Percentiles rank a stretch among this genome's conserved stretches.
Conservation (phyloP, 2,888 invertebrate species). For the Leucoma salicis region DNA sequence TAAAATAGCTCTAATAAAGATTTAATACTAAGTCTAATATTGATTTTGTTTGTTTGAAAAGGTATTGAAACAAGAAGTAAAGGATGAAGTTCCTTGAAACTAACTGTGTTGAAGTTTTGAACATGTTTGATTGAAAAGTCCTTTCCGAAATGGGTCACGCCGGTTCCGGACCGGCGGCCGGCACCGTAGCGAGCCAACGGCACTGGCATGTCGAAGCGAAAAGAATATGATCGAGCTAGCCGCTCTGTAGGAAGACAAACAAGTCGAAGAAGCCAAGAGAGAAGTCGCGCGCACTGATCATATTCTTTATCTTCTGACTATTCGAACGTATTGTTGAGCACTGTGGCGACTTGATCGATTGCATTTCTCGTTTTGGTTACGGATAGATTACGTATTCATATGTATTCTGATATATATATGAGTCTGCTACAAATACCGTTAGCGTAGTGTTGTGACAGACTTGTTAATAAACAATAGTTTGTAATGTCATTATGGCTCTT, state of each 20-base stretch:
- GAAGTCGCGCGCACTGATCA: slow-evolving; percentile 65
- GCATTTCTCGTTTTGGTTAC: slow-evolving; percentile 50
- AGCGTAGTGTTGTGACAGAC: slow-evolving; percentile 72
- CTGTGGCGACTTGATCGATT: slow-evolving; percentile 53
- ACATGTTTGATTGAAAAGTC: slow-evolving; percentile 78
- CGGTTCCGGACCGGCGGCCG: slow-evolving; percentile 61
- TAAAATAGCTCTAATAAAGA: slow-evolving; percentile 77
- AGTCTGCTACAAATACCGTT: slow-evolving; percentile 56
- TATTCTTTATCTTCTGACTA: slow-evolving; percentile 65
- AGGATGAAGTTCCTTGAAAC: slow-evolving; percentile 87
- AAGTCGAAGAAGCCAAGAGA: slow-evolving; percentile 58
- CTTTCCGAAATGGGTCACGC: slow-evolving; percentile 71
- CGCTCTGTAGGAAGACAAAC: slow-evolving; percentile 57
- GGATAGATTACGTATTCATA: slow-evolving; percentile 45
- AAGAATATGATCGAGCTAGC: slow-evolving; percentile 75
- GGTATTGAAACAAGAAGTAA: slow-evolving; percentile 92
- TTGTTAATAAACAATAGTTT: slow-evolving; percentile 78
- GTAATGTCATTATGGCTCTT: slow-evolving; percentile 63
- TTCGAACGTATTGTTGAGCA: slow-evolving; percentile 34
- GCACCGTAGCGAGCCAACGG: slow-evolving; percentile 54
- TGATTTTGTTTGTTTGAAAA: slow-evolving; percentile 91
- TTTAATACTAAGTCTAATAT: slow-evolving; percentile 83
- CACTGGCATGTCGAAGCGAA: slow-evolving; percentile 63
- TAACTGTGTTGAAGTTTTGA: slow-evolving; percentile 81
- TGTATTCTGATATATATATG: slow-evolving; percentile 56